Evolutionary conservation across 2,888 invertebrate genomes (phyloP).

Genomic region (Xylocampa areola): DNA sequence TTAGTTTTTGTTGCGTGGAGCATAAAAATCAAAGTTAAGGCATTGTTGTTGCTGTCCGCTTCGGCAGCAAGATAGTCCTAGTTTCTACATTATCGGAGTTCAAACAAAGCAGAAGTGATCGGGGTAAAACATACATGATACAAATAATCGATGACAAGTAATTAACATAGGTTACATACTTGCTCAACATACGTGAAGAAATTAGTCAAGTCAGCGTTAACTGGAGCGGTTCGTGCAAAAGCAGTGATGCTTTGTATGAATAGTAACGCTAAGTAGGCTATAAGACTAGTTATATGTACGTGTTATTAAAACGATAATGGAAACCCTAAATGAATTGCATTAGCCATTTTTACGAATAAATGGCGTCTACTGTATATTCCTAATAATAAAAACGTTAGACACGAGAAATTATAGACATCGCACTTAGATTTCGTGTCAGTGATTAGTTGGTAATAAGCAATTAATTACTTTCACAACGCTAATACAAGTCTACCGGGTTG

Average conservation of each 20-base stretch:
- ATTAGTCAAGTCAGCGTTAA: slow-evolving; percentile 57
- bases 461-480: slow-evolving; percentile 52
- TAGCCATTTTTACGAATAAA: slow-evolving; percentile 1
- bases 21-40: not conserved
- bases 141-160: slow-evolving; percentile 24
- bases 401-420: slow-evolving; percentile 43
- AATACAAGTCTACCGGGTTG: slow-evolving; percentile 43
- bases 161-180: slow-evolving; percentile 40
- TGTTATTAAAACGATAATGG: slow-evolving; percentile 11
- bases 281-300: slow-evolving; percentile 38
- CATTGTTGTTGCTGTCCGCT: not conserved
- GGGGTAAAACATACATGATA: too few species aligned
- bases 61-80: not conserved
- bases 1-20: not conserved
- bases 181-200: slow-evolving; percentile 55
- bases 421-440: slow-evolving; percentile 48
- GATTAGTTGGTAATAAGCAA: slow-evolving; percentile 45
- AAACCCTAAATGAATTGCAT: not conserved
- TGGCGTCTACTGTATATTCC: not conserved
- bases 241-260: slow-evolving; percentile 56
- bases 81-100: too few species aligned
- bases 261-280: slow-evolving; percentile 44
- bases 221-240: slow-evolving; percentile 61
- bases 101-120: too few species aligned
- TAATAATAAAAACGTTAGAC: slow-evolving; percentile 19